Evolutionary conservation across 2,888 invertebrate genomes (phyloP).

Genomic region (Patella caerulea): DNA sequence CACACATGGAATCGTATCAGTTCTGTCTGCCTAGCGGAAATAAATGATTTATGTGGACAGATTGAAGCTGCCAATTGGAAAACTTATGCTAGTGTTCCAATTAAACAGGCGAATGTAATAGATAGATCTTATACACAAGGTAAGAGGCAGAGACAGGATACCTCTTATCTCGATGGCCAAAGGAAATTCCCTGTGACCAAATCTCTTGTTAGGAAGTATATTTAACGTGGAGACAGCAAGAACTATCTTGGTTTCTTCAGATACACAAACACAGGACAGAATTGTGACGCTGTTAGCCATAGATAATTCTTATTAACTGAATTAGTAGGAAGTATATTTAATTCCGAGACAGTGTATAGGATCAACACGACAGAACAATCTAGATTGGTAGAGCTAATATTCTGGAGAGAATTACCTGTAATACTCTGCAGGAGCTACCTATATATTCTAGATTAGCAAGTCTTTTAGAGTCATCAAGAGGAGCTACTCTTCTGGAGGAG

Average conservation of each 20-base stretch:
- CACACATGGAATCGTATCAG: slow-evolving; percentile 86
- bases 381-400: too few species aligned
- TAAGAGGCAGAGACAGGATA: not conserved
- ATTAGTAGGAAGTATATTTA: too few species aligned
- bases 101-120: slow-evolving; percentile 33
- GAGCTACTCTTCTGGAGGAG: too few species aligned
- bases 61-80: slow-evolving; percentile 61
- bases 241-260: too few species aligned
- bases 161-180: slow-evolving; percentile 8
- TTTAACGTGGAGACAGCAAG: not conserved
- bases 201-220: slow-evolving; percentile 12
- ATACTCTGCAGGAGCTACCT: too few species aligned
- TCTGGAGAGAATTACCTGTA: too few species aligned
- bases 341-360: too few species aligned
- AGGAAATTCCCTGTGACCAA: slow-evolving; percentile 4
- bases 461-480: too few species aligned
- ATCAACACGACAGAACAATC: too few species aligned
- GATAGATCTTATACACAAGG: not conserved
- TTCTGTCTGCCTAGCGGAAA: slow-evolving; percentile 77
- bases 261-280: not conserved
- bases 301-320: not conserved
- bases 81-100: slow-evolving; percentile 51
- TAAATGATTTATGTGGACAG: slow-evolving; percentile 77
- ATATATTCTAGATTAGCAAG: too few species aligned
- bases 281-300: not conserved